Evolutionary conservation across 2,888 invertebrate genomes (phyloP).

Genomic region (Nymphalis c-album): DNA sequence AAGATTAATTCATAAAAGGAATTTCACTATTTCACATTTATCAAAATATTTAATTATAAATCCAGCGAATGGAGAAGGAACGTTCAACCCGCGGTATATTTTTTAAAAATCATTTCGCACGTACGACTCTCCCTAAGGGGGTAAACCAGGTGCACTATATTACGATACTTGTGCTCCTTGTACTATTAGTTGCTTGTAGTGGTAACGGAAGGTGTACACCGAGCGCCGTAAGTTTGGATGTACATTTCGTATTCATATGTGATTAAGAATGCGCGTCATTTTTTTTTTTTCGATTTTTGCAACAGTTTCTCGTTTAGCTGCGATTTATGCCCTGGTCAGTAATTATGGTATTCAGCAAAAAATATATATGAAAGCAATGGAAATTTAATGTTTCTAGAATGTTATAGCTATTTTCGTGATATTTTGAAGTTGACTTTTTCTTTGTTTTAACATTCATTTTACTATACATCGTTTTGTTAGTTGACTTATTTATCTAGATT

Average conservation of each 20-base stretch:
- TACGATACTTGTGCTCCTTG: constrained; percentile 60
- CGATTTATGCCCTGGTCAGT: constrained; percentile 19
- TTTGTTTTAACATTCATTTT: not conserved
- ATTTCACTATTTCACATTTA: constrained; percentile 22
- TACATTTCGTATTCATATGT: constrained; percentile 25
- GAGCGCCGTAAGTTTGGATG: constrained; percentile 23
- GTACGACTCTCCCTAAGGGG: constrained; percentile 46
- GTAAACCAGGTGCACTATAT: constrained; percentile 45
- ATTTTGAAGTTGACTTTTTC: not conserved
- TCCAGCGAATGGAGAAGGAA: constrained; percentile 22
- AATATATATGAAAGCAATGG: constrained; percentile 5
- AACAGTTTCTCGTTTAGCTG: constrained; percentile 18
- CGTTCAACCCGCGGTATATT: constrained; percentile 46
- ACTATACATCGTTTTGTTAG: no score
- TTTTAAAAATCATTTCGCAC: constrained; percentile 67
- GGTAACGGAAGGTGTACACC: constrained; percentile 31
- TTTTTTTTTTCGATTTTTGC: constrained; percentile 23
- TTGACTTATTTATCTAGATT: no score
- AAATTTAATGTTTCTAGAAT: constrained; percentile 1
- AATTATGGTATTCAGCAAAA: constrained; percentile 13
- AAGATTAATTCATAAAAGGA: constrained; percentile 6
- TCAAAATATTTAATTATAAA: constrained; percentile 34
- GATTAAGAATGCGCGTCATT: constrained; percentile 19
- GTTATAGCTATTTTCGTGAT: not conserved
- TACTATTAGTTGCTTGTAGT: constrained; percentile 49